phyloP scores from a whole-genome alignment of 2,888 invertebrate genomes.

The Leptinotarsa tumamoca region DNA sequence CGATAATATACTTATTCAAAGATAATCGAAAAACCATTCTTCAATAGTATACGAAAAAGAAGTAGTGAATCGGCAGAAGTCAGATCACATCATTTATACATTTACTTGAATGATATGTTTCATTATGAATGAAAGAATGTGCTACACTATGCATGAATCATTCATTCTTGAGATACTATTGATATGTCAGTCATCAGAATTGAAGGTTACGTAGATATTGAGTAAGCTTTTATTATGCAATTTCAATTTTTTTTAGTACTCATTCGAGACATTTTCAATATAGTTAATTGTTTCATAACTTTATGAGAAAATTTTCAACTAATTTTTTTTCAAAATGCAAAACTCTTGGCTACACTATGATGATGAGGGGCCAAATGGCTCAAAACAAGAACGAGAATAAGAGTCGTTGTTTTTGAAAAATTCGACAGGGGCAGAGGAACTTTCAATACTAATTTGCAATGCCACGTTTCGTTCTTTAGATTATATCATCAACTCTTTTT shows the following conservation, averaged over 20 bases:
- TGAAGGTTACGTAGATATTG: background rate
- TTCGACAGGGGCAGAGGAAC: too few relatives aligned
- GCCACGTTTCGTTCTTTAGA: too few relatives aligned
- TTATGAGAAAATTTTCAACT: too few relatives aligned
- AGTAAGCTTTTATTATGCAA: background rate
- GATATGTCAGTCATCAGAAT: conserved; percentile 1
- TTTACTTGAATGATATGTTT: background rate
- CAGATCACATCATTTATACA: background rate
- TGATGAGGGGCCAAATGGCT: too few relatives aligned
- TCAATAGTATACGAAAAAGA: background rate
- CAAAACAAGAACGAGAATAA: too few relatives aligned
- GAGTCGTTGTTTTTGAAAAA: too few relatives aligned
- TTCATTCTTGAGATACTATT: background rate
- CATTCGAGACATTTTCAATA: background rate
- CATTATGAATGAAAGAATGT: background rate
- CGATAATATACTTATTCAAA: background rate
- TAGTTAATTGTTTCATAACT: too few relatives aligned
- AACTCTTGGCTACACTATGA: too few relatives aligned
- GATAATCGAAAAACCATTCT: background rate
- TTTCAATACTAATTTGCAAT: too few relatives aligned
- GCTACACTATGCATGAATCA: background rate
- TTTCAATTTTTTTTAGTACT: background rate
- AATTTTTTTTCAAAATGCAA: too few relatives aligned
- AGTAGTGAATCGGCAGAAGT: background rate
- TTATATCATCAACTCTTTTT: too few relatives aligned